Base-by-base conservation (phyloP, 2,888 invertebrate genomes). In the Lasioglossum lativentre region DNA sequence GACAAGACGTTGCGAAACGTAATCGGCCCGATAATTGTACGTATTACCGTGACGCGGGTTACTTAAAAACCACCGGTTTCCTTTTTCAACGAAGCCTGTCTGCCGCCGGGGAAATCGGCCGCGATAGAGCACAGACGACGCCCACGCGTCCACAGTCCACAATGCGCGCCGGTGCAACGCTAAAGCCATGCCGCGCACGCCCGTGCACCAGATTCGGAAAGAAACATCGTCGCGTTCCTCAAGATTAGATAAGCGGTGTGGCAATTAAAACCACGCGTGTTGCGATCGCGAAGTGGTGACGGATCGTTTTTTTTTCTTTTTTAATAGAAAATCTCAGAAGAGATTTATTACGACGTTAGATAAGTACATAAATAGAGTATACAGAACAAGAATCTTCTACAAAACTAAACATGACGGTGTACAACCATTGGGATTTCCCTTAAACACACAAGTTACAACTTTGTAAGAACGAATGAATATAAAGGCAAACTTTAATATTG, bases 191-290 rank as follows among this genome's bases (percentile, higher is more conserved):
- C 70, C 14, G 56, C 14, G 56, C 70, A 70, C 70, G 40, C 27
- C 71, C n/a, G 80, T 71, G 77, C 74, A 56, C 84, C 42, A 73
- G 84, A 47, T 79, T 74, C 63, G 59, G 73, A 84, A 79, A 76
- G 85, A 83, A 83, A 83, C 76, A 76, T 79, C 40, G 75, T 23
- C 38, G 63, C 87, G 85, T 88, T 85, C 80, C 78, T 47, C 45
- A 63, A 72, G 90, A 90, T 88, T 90, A 90, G 91, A 91, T 91
- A 90, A 88, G 83, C 78, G 56, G 83, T 88, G 86, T 75, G 89
- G 83, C 83, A 85, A 86, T 86, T 86, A 84, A 76, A 86, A 80
- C 47, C 27, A 86, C 59, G 34, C 3, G 12, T 27, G 34, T 38
- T 34, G 71, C 56, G 56, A 56, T 76, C 78, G 47, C 16, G 30